Percentiles rank a stretch among this genome's conserved stretches.
These are phyloP conservation scores for Copidosoma floridanum DNA, from an alignment of 1,140 invertebrate species.

Conservation along the genomic window DNA sequence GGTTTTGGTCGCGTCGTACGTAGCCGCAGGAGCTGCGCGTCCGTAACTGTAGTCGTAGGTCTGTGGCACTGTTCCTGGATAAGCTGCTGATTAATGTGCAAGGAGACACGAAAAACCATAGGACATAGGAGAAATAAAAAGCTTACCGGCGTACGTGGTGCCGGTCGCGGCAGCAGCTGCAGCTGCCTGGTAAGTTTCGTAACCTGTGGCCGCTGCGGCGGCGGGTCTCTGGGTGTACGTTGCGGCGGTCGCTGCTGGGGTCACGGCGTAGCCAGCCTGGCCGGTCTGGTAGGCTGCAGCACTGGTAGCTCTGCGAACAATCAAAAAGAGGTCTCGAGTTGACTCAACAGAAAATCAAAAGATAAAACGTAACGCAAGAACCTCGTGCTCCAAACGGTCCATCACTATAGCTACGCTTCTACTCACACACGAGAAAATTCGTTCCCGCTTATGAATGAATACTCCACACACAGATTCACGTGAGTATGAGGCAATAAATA, in stretches of 20 bases:
- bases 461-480: no score
- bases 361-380: not conserved
- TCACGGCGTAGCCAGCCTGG: conserved; percentile 80
- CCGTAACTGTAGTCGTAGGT: conserved; percentile 72
- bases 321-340: not conserved
- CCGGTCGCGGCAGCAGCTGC: conserved; percentile 63
- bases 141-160: conserved; percentile 63
- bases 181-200: conserved; percentile 75
- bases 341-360: no score
- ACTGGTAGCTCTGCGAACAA: conserved; percentile 57
- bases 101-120: no score
- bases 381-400: not conserved
- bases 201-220: conserved; percentile 69
- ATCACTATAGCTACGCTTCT: no score
- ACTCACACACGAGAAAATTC: no score
- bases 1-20: conserved; percentile 66
- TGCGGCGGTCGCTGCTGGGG: conserved; percentile 72
- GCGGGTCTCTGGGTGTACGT: conserved; percentile 75
- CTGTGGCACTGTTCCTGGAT: conserved; percentile 63
- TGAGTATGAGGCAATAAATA: no score
- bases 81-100: no score
- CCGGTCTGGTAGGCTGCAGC: conserved; percentile 75
- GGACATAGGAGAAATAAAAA: no score
- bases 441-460: no score
- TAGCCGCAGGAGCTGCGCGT: conserved; percentile 59